Conservation (phyloP, 2,888 invertebrate species). For the Rhorus exstirpatorius region DNA sequence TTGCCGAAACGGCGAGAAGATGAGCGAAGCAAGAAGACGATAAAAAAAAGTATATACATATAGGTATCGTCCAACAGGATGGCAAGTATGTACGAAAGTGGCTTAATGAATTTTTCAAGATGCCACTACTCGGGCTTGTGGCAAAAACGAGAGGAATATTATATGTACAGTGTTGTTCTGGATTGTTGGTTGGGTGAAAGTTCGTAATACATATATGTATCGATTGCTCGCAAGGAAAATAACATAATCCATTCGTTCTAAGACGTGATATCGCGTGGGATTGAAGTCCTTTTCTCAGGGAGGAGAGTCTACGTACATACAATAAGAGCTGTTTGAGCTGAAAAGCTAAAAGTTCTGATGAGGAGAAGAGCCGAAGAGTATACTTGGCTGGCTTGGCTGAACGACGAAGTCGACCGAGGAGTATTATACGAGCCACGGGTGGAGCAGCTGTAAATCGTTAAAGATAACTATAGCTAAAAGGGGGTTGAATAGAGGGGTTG, state of each 20-base stretch:
- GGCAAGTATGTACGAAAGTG: constrained; percentile 4
- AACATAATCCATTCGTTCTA: neutral
- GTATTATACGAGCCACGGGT: constrained; percentile 37
- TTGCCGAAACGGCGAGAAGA: neutral
- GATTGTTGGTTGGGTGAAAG: neutral
- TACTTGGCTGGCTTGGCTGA: constrained; percentile 31
- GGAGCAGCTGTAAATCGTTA: constrained; percentile 75
- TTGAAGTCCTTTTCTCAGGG: neutral
- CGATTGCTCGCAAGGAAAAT: neutral
- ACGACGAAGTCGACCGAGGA: constrained; percentile 44
- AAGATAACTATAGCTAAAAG: constrained; percentile 72
- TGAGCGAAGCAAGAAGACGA: neutral
- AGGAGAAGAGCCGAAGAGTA: constrained; percentile 54
- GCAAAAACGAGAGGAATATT: constrained; percentile 60
- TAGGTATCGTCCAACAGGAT: neutral
- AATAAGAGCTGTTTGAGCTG: constrained; percentile 27
- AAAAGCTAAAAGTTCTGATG: constrained; percentile 39
- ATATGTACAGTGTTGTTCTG: constrained; percentile 24
- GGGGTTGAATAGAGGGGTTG: constrained; percentile 71
- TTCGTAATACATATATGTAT: constrained; percentile 7
- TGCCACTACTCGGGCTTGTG: constrained; percentile 50
- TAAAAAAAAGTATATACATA: neutral
- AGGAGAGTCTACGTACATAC: neutral
- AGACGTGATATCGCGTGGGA: constrained; percentile 3
- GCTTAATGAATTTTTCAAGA: constrained; percentile 71